Evolutionary conservation across 2,113 vertebrate species (phyloP), one percentile per base, ranked within the genome.

Genomic region (Abramis brama): DNA sequence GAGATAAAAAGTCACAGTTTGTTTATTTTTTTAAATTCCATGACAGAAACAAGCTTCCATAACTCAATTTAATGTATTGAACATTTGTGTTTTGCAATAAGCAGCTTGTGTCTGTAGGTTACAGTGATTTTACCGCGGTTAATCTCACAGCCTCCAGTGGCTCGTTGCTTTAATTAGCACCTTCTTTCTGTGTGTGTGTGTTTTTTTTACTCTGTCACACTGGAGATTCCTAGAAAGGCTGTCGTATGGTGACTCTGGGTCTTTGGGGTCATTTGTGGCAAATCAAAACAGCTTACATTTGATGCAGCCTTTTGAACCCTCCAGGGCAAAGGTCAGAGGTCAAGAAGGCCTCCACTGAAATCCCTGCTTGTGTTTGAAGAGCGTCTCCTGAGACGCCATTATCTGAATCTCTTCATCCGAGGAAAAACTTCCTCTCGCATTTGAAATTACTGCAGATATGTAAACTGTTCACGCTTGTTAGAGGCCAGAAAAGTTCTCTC

Each of bases 381-480:
- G 84, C 47, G 21, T 85, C 91, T 91, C 86, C 70, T 79, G 90
- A 90, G 88, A 92, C 50, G 47, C 80, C 52, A 78, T 91, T 93
- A 91, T 91, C 89, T 80, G 74, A 79, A 90, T 79, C 88, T 90
- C 87, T 89, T 87, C 90, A 70, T 79, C 87, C 86, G 88, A 93
- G 92, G 55, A 89, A 93, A 88, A 94, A 94, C 93, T 92, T 92
- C 90, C 90, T 85, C 81, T 39, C 6, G 45, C 27, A 30, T 50
- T 55, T 27, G 13, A 19, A 76, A 81, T 77, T 7, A 27, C n/a
- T 27, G 62, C 80, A 6, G 47, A 25, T 66, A 47, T 76, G 57
- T 73, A 43, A 85, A 81, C 45, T 43, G 62, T 82, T 74, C 43
- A 87, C 68, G 87, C 86, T 89, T 86, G 62, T 91, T 91, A 90